Evolutionary conservation across 2,888 invertebrate species (phyloP), one percentile per base, ranked within the genome.

Genomic region (Thymelicus sylvestris): DNA sequence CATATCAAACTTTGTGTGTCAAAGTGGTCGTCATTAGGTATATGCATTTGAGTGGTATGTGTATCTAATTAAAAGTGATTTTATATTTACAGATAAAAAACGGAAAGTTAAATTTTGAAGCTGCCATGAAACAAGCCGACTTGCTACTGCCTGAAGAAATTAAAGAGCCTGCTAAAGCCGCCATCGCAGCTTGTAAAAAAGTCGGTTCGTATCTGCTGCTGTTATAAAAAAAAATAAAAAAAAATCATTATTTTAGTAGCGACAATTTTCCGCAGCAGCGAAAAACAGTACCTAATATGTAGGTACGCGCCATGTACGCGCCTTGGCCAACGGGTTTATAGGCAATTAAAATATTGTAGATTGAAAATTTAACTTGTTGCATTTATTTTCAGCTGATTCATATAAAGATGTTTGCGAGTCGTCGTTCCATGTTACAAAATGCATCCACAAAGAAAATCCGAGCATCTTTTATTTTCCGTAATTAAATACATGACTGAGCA

Each of bases 361-460:
- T 31, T 2, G 31, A 31, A 31, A 2, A 50, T 15, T 50, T 55
- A 24, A 55, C 52, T n/a, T 31, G 0, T 41, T 41, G 6, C 19
- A 65, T 52, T 52, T 55, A 3, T 39, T 93, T 93, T 74, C 88
- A 94, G 94, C 86, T 77, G 91, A 93, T 59, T 78, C 82, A 0
- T 84, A 92, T 82, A 92, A 93, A 76, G 95, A 95, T 76, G 81
- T 92, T 57, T 95, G 95, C 80, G 91, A 92, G 71, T 91, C 92
- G 13, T 88, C 94, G 6, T 95, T 91, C 80, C 86, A 94, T 76
- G 75, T 91, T 1, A 88, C 94, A 0, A 93, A 94, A 79, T 95
- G 95, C 77, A 87, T 95, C 76, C 92, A 93, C 79, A 86, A 91
- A 47, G 83, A 91, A 47, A 92, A 94, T 75, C 95, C 95, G 1